A percentile compares a stretch with the other conserved stretches of the same genome.
Conservation (phyloP, 2,888 invertebrate species). For the Nezara viridula region DNA sequence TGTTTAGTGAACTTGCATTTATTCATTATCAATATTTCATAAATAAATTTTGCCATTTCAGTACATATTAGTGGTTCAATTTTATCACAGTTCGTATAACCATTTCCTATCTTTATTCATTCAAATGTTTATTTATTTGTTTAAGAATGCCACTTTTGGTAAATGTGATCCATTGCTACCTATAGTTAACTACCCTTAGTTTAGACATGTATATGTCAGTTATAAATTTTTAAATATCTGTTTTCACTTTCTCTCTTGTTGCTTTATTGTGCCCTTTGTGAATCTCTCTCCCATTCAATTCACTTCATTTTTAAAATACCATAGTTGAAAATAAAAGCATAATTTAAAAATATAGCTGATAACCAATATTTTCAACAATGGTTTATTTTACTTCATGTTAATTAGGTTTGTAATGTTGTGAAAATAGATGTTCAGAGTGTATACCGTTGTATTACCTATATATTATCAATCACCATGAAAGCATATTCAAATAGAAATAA, state of each 20-base stretch:
- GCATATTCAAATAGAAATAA: conserved; percentile 54
- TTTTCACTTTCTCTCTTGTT: conserved; percentile 68
- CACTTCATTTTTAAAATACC: conserved; percentile 57
- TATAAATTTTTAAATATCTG: conserved; percentile 56
- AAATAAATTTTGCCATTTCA: neutral
- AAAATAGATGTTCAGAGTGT: conserved; percentile 52
- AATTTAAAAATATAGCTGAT: neutral
- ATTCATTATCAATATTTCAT: neutral
- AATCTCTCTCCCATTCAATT: conserved; percentile 68
- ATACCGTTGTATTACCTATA: conserved; percentile 12
- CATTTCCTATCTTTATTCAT: conserved; percentile 4
- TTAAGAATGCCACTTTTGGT: conserved; percentile 13
- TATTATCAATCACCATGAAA: conserved; percentile 56
- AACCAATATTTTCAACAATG: conserved; percentile 52
- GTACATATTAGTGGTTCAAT: neutral
- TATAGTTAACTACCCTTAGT: conserved; percentile 52
- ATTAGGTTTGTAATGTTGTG: conserved; percentile 57
- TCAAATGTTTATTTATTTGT: neutral
- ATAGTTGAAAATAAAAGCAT: conserved; percentile 51
- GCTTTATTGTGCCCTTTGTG: conserved; percentile 90
- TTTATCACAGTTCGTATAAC: neutral
- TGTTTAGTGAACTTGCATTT: neutral
- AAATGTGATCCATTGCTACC: conserved; percentile 57
- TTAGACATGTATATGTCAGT: conserved; percentile 57
- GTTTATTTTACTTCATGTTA: conserved; percentile 56